These are phyloP conservation scores for Phylloscopus trochilus DNA, from an alignment of 2,113 vertebrate species.

Conservation along the genomic window DNA sequence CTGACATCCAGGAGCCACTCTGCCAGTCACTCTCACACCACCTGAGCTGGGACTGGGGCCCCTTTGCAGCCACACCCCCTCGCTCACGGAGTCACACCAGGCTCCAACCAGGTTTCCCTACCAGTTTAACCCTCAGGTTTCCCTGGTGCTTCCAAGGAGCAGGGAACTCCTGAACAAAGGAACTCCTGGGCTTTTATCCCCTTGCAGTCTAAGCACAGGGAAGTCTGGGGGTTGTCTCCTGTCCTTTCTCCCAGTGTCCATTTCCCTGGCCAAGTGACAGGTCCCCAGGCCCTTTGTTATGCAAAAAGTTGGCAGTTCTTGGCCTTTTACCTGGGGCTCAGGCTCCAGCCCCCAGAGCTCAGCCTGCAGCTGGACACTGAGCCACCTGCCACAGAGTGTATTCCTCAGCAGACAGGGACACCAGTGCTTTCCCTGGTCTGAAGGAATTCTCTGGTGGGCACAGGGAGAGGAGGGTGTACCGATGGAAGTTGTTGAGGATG, in stretches of 20 bases:
- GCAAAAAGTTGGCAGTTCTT: neutral
- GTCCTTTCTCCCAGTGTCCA: neutral
- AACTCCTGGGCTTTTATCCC: neutral
- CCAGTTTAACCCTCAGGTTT: neutral
- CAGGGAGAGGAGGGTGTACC: neutral
- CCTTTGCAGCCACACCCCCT: neutral
- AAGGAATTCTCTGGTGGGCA: neutral
- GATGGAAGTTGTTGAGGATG: neutral
- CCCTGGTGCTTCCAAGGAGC: neutral
- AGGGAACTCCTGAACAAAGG: neutral
- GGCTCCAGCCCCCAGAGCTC: neutral
- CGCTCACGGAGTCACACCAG: rapidly evolving
- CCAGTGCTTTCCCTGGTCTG: neutral
- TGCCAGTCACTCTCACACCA: neutral
- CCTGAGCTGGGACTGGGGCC: neutral
- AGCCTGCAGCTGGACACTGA: neutral
- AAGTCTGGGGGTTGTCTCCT: neutral
- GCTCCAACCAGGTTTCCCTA: neutral
- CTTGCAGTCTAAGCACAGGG: neutral
- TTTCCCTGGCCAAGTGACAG: neutral
- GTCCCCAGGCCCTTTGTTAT: neutral
- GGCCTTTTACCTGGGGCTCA: neutral
- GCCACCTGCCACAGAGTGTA: neutral
- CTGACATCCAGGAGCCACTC: neutral
- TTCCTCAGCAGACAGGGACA: neutral